Percentiles rank a stretch among this genome's conserved stretches.
phyloP scores from a whole-genome alignment of 1,140 invertebrate genomes.

The Bombus affinis region DNA sequence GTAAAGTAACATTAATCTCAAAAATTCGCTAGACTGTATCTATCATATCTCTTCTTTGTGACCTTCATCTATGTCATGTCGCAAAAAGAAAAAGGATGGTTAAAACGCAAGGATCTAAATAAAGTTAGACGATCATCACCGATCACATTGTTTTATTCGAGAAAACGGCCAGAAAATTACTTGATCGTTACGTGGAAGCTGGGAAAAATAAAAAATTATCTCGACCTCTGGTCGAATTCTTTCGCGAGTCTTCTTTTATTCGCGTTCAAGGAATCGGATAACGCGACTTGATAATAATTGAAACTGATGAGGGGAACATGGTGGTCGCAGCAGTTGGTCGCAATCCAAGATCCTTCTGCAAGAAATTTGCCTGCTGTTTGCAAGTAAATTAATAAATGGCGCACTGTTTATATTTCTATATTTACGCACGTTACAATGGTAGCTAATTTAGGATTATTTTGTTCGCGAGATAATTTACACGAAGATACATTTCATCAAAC shows the following conservation, averaged over 20 bases:
- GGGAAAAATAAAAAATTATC: not conserved
- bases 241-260: not conserved
- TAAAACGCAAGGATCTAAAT: not conserved
- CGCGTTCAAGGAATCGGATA: not conserved
- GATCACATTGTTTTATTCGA: not conserved
- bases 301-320: not conserved
- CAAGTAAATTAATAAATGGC: constrained; percentile 9
- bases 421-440: not conserved
- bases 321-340: not conserved
- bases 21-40: no score
- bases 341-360: constrained; percentile 4
- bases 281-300: constrained; percentile 6
- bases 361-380: constrained; percentile 3
- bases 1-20: no score
- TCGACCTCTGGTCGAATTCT: not conserved
- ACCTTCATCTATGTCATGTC: no score
- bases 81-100: not conserved
- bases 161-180: not conserved
- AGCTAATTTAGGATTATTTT: not conserved
- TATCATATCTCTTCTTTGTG: no score
- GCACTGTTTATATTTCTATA: not conserved
- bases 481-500: not conserved
- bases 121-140: constrained; percentile 1
- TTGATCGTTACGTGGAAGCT: no score
- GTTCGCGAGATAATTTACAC: no score